A percentile compares a stretch with the other conserved stretches of the same genome.
These are phyloP conservation scores for Ageneiosus marmoratus DNA, from an alignment of 2,113 vertebrate genomes.

Conservation along the genomic window DNA sequence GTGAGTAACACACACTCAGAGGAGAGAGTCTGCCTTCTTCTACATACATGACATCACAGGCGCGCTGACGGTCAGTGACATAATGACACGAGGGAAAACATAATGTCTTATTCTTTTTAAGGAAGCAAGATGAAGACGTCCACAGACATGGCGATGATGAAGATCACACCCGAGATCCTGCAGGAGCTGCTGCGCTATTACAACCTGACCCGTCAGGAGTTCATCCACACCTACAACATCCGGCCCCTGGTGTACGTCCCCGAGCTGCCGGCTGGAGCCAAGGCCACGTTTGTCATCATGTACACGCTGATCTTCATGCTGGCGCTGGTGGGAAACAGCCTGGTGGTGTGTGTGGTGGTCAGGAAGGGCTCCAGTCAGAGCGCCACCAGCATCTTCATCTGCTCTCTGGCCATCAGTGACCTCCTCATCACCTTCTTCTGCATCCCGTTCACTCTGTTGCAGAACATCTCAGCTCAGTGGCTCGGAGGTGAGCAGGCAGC, in stretches of 20 bases:
- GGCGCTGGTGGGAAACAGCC: conserved; percentile 77
- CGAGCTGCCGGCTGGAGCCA: conserved; percentile 71
- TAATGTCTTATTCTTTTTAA: neutral
- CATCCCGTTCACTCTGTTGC: conserved; percentile 78
- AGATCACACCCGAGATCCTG: conserved; percentile 75
- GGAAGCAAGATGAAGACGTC: conserved; percentile 4
- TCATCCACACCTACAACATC: conserved; percentile 77
- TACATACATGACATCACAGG: neutral
- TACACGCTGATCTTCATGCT: conserved; percentile 76
- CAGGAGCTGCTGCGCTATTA: conserved; percentile 72
- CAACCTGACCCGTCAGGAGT: conserved; percentile 78
- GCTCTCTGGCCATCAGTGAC: conserved; percentile 81
- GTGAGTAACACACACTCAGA: no score
- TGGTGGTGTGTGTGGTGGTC: conserved; percentile 76
- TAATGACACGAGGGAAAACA: no score
- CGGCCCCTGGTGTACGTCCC: conserved; percentile 79
- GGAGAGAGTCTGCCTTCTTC: no score
- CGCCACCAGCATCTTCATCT: conserved; percentile 77
- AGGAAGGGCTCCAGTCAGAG: conserved; percentile 73
- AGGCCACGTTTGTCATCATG: conserved; percentile 73
- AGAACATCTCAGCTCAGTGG: conserved; percentile 81
- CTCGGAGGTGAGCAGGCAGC: conserved; percentile 74
- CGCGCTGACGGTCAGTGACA: no score
- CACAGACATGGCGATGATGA: conserved; percentile 61
- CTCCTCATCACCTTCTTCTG: conserved; percentile 84